Evolutionary conservation across 2,888 invertebrate genomes (phyloP).

Genomic region (Zele albiditarsus): DNA sequence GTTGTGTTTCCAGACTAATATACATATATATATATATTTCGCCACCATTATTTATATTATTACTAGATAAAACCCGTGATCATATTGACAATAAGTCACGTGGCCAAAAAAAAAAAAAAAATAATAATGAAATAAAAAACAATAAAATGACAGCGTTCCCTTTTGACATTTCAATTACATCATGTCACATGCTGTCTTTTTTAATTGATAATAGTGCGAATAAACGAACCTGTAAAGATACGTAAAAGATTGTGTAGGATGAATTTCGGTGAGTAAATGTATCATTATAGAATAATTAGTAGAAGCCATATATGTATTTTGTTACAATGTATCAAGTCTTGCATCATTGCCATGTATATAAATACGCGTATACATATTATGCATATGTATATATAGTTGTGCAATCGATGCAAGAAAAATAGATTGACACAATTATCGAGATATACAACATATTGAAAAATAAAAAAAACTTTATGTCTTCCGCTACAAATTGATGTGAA

Average conservation of each 20-base stretch:
- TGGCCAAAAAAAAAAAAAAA: not conserved
- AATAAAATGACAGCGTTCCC: not conserved
- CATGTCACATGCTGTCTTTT: not conserved
- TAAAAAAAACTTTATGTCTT: not conserved
- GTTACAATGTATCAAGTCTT: not conserved
- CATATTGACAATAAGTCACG: not conserved
- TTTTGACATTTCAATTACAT: constrained; percentile 2
- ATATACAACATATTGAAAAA: not conserved
- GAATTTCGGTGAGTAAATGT: not conserved
- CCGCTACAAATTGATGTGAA: not conserved
- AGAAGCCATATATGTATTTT: not conserved
- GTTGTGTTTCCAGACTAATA: not conserved
- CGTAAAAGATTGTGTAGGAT: not conserved
- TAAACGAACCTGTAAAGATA: not conserved
- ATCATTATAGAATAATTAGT: not conserved
- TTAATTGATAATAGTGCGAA: not conserved
- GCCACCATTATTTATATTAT: not conserved
- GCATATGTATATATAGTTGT: not conserved
- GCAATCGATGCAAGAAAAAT: constrained; percentile 3
- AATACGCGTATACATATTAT: not conserved
- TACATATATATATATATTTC: not conserved
- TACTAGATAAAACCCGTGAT: not conserved
- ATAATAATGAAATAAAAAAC: not conserved
- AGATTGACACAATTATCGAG: not conserved
- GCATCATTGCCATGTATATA: not conserved